Percentiles rank a stretch among this genome's conserved stretches.
phyloP scores from a whole-genome alignment of 2,888 invertebrate genomes.

The Agapetus fuscipes region DNA sequence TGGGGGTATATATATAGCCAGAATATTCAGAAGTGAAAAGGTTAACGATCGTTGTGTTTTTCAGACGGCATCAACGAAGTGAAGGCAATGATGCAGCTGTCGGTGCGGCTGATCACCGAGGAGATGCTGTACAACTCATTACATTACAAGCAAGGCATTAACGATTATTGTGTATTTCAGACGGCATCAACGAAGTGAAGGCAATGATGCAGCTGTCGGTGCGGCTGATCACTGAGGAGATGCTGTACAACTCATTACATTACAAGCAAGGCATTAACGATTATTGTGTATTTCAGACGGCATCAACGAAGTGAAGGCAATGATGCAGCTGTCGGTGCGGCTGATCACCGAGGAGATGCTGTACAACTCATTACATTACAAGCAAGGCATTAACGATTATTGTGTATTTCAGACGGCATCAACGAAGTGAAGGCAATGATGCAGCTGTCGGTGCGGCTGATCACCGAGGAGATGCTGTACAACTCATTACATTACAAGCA shows the following conservation, averaged over 20 bases:
- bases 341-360: conserved; percentile 92
- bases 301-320: conserved; percentile 85
- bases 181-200: conserved; percentile 88
- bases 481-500: conserved; percentile 48
- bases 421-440: conserved; percentile 91
- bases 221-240: conserved; percentile 84
- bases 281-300: conserved; percentile 66
- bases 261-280: background rate
- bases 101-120: conserved; percentile 84
- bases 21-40: too few species aligned
- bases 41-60: too few species aligned
- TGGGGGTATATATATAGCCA: too few species aligned
- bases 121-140: conserved; percentile 93
- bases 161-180: too few species aligned
- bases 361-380: conserved; percentile 54
- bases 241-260: conserved; percentile 82
- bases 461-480: conserved; percentile 89
- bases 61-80: conserved; percentile 88
- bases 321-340: conserved; percentile 83
- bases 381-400: too few species aligned
- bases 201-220: conserved; percentile 88
- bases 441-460: conserved; percentile 79
- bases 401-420: conserved; percentile 65
- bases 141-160: background rate
- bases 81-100: conserved; percentile 84